Percentiles rank a stretch among this genome's conserved stretches.
These are phyloP conservation scores for Chiridota heheva DNA, from an alignment of 35 echinoderm and acorn worm species.

Conservation along the genomic window DNA sequence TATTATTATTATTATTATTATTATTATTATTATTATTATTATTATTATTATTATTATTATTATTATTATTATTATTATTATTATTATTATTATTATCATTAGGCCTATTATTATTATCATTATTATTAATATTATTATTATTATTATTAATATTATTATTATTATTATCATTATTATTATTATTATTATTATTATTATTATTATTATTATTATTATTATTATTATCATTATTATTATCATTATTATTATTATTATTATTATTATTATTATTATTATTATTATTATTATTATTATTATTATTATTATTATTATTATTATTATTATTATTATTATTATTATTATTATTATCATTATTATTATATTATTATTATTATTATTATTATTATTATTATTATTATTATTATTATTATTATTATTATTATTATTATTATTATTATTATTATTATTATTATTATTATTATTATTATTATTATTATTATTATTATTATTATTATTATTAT, in stretches of 20 bases:
- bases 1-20: too few species aligned
- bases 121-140: not conserved
- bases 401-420: too few species aligned
- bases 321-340: too few species aligned
- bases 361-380: too few species aligned
- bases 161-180: not conserved
- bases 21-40: not conserved
- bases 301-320: too few species aligned
- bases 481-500: too few species aligned
- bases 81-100: not conserved
- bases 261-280: not conserved
- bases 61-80: not conserved
- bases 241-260: not conserved
- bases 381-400: too few species aligned
- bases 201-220: not conserved
- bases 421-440: too few species aligned
- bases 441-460: too few species aligned
- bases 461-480: too few species aligned
- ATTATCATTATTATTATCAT: not conserved
- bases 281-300: too few species aligned
- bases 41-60: not conserved
- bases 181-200: not conserved
- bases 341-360: too few species aligned
- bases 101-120: not conserved
- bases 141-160: constrained; percentile 4